Base-by-base conservation (phyloP, 37 sponge, comb jelly and placozoan genomes). In the Eunapius fragilis region DNA sequence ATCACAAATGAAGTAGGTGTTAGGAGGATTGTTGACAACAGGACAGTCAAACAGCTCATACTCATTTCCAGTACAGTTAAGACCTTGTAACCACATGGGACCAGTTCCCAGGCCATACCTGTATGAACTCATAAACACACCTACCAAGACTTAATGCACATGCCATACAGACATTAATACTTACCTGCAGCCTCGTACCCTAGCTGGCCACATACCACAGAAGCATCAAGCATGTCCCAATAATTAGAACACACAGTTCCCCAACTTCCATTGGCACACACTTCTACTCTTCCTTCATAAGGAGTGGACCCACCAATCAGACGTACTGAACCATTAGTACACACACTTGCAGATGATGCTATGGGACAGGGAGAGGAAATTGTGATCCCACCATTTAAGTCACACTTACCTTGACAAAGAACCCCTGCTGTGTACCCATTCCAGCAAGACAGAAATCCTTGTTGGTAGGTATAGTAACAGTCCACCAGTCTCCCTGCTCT, bases 261-360 rank as follows among this genome's bases (percentile, higher is more conserved):
- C 85, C 85, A 85, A 11, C 70, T 41, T 25, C 85, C 85, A 33
- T 85, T 69, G 2, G 77, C 37, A 76, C 85, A 85, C 31, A 85
- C 45, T 77, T 85, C 85, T 71, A 85, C 85, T 26, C 77, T 45
- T 28, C 85, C 85, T 31, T 85, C 85, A 68, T 69, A 85, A 31
- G 13, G 37, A 10, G 41, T 77, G 70, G 37, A n/a, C 12, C 85
- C 85, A 3, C 49, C 85, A 9, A 13, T 19, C 77, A 85, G 50
- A 50, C 85, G 85, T 25, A 85, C 58, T 17, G 22, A 19, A 19
- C 58, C 58, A 58, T 58, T 58, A 17, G 58, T 58, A 19, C 58
- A 58, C 22, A 58, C 58, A 58, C 17, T 58, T 19, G 17, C 22
- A 17, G 58, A 17, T 58, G 22, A 19, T 11, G 14, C 58, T 58